Evolutionary conservation across 2,113 vertebrate genomes (phyloP).

Genomic region (Nothoprocta perdicaria): DNA sequence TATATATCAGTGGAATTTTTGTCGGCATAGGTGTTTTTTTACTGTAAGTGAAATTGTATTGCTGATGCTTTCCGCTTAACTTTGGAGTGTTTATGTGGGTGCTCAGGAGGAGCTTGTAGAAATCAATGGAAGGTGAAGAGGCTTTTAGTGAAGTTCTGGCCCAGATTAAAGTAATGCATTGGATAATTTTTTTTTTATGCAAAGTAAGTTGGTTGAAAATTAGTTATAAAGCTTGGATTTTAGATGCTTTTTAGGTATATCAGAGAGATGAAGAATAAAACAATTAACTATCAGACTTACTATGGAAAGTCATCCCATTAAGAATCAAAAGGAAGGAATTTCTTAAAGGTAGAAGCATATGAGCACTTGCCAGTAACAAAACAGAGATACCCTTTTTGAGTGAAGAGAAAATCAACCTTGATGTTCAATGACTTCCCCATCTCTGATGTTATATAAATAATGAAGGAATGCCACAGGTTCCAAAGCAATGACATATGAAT

Average conservation of each 20-base stretch:
- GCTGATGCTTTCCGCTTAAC: background rate
- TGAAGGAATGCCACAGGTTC: background rate
- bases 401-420: background rate
- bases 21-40: background rate
- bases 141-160: background rate
- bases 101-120: background rate
- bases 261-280: rapidly evolving
- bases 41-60: background rate
- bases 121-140: background rate
- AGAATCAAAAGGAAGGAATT: background rate
- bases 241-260: background rate
- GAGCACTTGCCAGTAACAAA: background rate
- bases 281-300: background rate
- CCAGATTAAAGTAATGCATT: background rate
- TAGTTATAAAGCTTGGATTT: background rate
- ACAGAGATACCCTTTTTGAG: background rate
- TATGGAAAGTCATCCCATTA: background rate
- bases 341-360: background rate
- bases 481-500: background rate
- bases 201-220: background rate
- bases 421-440: background rate
- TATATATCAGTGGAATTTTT: background rate
- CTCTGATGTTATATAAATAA: background rate
- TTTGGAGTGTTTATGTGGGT: background rate
- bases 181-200: background rate